Percentiles rank a stretch among this genome's conserved stretches.
Evolutionary conservation across 2,888 invertebrate genomes (phyloP).

Genomic region (Macrophya alboannulata): DNA sequence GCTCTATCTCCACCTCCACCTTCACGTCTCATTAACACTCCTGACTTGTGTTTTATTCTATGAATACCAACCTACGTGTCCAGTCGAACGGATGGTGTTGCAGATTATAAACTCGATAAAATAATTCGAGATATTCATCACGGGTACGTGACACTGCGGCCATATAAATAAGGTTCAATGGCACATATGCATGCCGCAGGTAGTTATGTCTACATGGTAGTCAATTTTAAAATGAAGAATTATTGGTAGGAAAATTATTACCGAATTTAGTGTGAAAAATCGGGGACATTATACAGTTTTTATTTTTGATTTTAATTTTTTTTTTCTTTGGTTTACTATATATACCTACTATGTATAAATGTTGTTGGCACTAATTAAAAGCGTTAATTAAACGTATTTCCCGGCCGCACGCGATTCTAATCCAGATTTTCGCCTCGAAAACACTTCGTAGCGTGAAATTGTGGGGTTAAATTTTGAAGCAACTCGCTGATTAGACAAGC

Average conservation of each 20-base stretch:
- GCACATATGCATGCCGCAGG: not conserved
- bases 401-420: not conserved
- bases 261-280: not conserved
- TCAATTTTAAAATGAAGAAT: not conserved
- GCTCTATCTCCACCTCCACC: no score
- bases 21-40: slow-evolving; percentile 11
- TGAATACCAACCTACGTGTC: slow-evolving; percentile 15
- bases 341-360: not conserved
- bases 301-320: not conserved
- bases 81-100: not conserved
- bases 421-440: not conserved
- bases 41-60: not conserved
- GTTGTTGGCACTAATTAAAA: slow-evolving; percentile 29
- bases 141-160: not conserved
- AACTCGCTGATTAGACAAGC: slow-evolving; percentile 45
- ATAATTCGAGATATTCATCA: not conserved
- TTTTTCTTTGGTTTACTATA: no score
- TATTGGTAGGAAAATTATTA: not conserved
- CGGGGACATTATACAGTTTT: not conserved
- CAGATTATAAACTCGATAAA: slow-evolving; percentile 21
- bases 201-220: not conserved
- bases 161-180: slow-evolving; percentile 17
- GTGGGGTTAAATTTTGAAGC: slow-evolving; percentile 30
- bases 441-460: slow-evolving; percentile 23
- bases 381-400: slow-evolving; percentile 42